phyloP scores from a whole-genome alignment of 2,113 vertebrate species.

The Trachemys scripta region DNA sequence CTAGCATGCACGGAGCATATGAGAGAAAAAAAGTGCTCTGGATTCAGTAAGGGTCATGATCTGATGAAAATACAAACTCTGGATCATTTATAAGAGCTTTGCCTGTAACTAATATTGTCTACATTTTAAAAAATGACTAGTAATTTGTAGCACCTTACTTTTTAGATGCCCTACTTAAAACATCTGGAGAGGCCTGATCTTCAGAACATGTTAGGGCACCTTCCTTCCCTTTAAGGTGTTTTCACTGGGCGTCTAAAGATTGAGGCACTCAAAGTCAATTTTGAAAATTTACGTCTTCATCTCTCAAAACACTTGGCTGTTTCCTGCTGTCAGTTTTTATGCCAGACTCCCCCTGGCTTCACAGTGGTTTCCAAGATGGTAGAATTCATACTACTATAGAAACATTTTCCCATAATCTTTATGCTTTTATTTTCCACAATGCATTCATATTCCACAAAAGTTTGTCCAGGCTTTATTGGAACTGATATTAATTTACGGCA shows the following conservation, averaged over 20 bases:
- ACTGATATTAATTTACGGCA: neutral
- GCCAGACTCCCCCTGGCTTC: neutral
- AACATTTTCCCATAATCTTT: neutral
- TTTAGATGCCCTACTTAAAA: neutral
- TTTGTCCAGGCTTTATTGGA: neutral
- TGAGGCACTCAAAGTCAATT: neutral
- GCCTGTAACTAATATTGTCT: neutral
- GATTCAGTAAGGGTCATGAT: neutral
- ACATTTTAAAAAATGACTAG: neutral
- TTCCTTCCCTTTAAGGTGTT: neutral
- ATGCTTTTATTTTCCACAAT: neutral
- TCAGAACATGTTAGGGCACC: neutral
- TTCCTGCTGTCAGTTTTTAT: neutral
- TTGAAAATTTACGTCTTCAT: neutral
- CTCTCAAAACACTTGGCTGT: neutral
- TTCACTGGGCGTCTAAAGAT: neutral
- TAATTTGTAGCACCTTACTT: neutral
- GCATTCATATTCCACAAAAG: neutral
- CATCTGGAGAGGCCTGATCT: neutral
- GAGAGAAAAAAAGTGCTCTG: neutral
- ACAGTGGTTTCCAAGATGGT: neutral
- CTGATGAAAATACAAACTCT: neutral
- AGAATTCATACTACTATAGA: accelerated
- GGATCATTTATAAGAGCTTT: neutral
- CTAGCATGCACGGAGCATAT: accelerated